Percentiles rank a stretch among this genome's conserved stretches.
phyloP scores from a whole-genome alignment of 1,140 invertebrate species.

The Formica selysi region DNA sequence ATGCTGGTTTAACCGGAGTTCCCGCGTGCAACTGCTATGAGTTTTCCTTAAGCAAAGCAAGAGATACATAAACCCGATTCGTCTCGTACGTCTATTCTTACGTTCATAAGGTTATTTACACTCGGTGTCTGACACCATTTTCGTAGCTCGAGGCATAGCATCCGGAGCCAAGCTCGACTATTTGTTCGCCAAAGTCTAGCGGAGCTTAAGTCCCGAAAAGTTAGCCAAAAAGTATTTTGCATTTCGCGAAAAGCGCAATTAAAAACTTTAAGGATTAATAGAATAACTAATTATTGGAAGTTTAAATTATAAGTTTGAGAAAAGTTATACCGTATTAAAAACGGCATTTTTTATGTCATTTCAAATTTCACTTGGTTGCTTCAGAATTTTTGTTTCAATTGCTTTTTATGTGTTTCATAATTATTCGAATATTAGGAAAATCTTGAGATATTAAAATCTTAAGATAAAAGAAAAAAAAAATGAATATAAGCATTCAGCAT shows the following conservation, averaged over 20 bases:
- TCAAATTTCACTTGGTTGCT: not conserved
- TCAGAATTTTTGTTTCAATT: conserved; percentile 5
- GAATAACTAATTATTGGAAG: not conserved
- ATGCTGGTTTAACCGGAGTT: conserved; percentile 27
- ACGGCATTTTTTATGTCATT: not conserved
- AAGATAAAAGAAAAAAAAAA: not conserved
- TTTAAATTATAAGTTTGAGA: not conserved
- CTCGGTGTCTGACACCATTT: conserved; percentile 75
- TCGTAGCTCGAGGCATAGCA: conserved; percentile 60
- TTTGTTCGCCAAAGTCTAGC: conserved; percentile 57
- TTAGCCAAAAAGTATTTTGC: not conserved
- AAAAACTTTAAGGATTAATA: not conserved
- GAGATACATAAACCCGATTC: conserved; percentile 71
- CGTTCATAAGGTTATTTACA: conserved; percentile 78
- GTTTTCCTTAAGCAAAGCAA: conserved; percentile 50
- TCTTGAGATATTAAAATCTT: no score
- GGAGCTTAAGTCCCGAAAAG: not conserved
- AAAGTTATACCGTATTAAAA: not conserved
- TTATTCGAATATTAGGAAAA: not conserved
- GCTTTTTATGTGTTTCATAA: not conserved
- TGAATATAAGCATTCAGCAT: not conserved
- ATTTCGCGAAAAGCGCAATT: not conserved
- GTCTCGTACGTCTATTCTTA: conserved; percentile 75
- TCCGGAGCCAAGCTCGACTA: conserved; percentile 62
- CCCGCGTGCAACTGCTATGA: not conserved